Conservation (phyloP, 1,140 invertebrate genomes). For the Patella vulgata region DNA sequence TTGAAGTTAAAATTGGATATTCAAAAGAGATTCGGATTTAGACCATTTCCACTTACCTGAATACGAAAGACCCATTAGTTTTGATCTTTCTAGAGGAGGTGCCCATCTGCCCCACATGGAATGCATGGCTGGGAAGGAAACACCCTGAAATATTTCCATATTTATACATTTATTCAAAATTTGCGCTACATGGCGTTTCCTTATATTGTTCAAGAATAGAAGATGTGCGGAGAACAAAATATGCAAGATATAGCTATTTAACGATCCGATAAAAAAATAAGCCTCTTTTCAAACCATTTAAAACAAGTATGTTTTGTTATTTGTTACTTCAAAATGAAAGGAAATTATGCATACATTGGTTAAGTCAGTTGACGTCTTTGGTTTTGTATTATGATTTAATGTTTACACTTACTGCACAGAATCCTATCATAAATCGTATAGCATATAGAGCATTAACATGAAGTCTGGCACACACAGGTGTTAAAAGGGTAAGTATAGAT, state of each 20-base stretch:
- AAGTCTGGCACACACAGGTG: conserved; percentile 42
- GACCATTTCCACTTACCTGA: conserved; percentile 53
- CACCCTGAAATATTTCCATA: conserved; percentile 72
- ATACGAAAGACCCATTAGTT: conserved; percentile 47
- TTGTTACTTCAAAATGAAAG: neutral
- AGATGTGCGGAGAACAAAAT: neutral
- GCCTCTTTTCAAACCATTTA: neutral
- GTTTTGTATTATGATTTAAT: too few relatives aligned
- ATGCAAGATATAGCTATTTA: neutral
- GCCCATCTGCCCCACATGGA: conserved; percentile 71
- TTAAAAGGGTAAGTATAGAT: conserved; percentile 38
- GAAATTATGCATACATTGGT: too few relatives aligned
- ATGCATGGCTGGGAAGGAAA: conserved; percentile 88
- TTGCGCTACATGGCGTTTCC: too few relatives aligned
- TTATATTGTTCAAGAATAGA: neutral
- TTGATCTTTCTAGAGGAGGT: conserved; percentile 55
- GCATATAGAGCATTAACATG: conserved; percentile 34
- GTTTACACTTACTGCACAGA: conserved; percentile 48
- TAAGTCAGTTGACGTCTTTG: too few relatives aligned
- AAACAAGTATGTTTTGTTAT: neutral
- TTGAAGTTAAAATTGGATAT: too few relatives aligned
- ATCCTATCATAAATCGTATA: conserved; percentile 40
- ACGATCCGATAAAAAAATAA: neutral
- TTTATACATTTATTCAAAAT: too few relatives aligned
- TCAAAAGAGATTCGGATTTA: too few relatives aligned